These are phyloP conservation scores for Phrynocephalus forsythii DNA, from an alignment of 2,797 vertebrate species.

Conservation along the genomic window DNA sequence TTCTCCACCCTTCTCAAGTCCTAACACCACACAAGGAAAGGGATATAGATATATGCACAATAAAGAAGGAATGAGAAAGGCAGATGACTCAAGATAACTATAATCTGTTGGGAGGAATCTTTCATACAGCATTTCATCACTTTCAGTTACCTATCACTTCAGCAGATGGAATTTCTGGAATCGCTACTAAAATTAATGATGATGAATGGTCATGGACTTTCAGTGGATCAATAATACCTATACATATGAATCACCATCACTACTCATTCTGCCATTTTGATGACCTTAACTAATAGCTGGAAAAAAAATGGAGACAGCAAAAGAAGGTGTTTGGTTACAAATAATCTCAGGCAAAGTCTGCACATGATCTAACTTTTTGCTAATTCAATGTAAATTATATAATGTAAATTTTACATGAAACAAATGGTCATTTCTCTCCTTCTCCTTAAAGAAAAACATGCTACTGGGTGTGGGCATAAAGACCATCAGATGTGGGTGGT, in stretches of 20 bases:
- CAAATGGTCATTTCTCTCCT: not conserved
- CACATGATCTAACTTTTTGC: not conserved
- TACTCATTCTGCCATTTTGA: not conserved
- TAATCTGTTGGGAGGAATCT: not conserved
- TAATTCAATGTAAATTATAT: not conserved
- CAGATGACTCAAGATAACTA: not conserved
- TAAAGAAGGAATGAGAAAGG: not conserved
- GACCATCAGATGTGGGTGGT: no score
- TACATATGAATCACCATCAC: slow-evolving; percentile 1
- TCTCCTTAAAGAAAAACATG: not conserved
- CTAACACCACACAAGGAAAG: not conserved
- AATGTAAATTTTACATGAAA: not conserved
- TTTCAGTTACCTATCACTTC: not conserved
- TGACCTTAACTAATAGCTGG: not conserved
- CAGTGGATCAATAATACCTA: slow-evolving; percentile 1
- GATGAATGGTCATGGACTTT: not conserved
- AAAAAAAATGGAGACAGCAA: not conserved
- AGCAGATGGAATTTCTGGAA: not conserved
- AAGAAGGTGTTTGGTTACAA: not conserved
- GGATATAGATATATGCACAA: not conserved
- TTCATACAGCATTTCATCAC: slow-evolving; percentile 1
- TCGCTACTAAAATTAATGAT: not conserved
- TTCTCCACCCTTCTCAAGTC: not conserved
- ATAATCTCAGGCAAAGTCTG: not conserved
- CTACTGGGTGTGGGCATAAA: no score